These are phyloP conservation scores for Triplophysa dalaica DNA, from an alignment of 2,113 vertebrate genomes.

Conservation along the genomic window DNA sequence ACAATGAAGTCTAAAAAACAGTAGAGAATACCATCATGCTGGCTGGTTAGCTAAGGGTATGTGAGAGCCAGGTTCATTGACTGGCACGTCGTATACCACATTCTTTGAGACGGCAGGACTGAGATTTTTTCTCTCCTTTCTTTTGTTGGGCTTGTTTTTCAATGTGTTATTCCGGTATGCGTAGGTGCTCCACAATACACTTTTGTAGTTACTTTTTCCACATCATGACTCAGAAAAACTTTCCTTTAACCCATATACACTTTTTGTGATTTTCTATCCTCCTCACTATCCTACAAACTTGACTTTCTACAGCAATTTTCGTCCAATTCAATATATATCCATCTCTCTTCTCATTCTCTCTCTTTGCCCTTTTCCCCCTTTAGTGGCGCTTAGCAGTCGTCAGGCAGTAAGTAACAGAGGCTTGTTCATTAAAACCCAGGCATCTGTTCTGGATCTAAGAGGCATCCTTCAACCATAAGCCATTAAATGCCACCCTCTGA, in stretches of 20 bases:
- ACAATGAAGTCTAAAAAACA: neutral
- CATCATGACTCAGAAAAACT: neutral
- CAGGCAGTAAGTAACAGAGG: constrained; percentile 7
- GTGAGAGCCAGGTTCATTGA: neutral
- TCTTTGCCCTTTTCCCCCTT: neutral
- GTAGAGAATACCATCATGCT: neutral
- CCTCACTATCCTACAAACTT: constrained; percentile 7
- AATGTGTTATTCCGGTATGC: neutral
- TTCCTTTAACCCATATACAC: neutral
- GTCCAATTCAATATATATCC: neutral
- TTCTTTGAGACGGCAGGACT: neutral
- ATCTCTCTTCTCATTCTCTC: neutral
- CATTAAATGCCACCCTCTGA: constrained; percentile 30
- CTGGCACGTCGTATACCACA: neutral
- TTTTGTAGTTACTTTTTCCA: neutral
- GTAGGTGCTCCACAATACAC: neutral
- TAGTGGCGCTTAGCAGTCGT: neutral
- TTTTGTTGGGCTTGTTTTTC: neutral
- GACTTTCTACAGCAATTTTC: neutral
- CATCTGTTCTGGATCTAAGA: neutral
- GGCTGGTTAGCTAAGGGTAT: constrained; percentile 13
- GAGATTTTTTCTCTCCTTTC: neutral
- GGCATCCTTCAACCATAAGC: neutral
- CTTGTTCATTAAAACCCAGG: constrained; percentile 29
- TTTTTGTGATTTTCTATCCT: neutral